Evolutionary conservation across 2,113 vertebrate species (phyloP), one percentile per base, ranked within the genome.

Genomic region (Archilochus colubris): DNA sequence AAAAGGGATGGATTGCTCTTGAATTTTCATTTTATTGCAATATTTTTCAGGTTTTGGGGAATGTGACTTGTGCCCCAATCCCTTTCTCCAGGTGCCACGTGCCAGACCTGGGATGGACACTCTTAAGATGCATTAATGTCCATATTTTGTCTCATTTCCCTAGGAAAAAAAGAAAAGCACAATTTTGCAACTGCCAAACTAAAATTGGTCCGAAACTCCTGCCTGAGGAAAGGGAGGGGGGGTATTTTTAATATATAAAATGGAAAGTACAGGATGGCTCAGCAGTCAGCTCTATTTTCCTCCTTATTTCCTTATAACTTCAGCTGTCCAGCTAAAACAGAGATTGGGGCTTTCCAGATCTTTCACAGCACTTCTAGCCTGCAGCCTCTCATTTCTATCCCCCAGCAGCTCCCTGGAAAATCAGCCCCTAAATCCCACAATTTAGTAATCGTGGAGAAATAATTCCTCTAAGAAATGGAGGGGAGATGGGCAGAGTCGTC

Each of bases 71-170:
- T 15, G 5, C 14, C 19, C 4, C 1, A 33, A 28, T 72, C 40
- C 5, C 5, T 36, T 75, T 53, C 19, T 62, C 58, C 46, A 57
- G 25, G 8, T 12, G 14, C 62, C 50, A 11, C 0, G 4, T 12
- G n/a, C 40, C 64, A n/a, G 54, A 18, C 8, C 63, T 30, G 0
- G 0, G 28, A 36, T 7, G 21, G 5, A 2, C 67, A 46, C 14
- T 13, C 16, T 9, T 27, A 28, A 1, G 6, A 14, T 3, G 15
- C 21, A 8, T 33, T 53, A 40, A 12, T 3, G 14, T 4, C 30
- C 14, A 14, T 7, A 9, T n/a, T 70, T 53, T 70, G 40, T 18
- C 33, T 57, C 62, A 55, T 51, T 57, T 69, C 51, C 44, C 38
- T 38, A 50, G 38, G 1, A 3, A 74, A 25, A 44, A 43, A 38